A percentile compares a stretch with the other conserved stretches of the same genome.
Evolutionary conservation across 2,113 vertebrate genomes (phyloP).

Genomic region (Misgurnus mizolepis): DNA sequence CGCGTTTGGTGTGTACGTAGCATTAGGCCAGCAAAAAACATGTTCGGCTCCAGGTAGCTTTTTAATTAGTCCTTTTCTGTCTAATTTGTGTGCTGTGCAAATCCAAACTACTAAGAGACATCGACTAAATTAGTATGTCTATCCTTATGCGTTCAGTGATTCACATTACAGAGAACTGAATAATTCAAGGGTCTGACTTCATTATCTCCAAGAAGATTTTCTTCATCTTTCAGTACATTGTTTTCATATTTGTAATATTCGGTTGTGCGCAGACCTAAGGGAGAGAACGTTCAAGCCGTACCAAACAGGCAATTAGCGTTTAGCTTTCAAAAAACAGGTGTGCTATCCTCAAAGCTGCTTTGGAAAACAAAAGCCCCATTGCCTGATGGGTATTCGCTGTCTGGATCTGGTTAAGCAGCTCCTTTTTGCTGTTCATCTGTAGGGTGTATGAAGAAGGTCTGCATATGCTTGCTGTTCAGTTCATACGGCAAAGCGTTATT

Average conservation of each 20-base stretch:
- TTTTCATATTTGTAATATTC: not conserved
- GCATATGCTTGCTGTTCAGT: not conserved
- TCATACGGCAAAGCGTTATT: not conserved
- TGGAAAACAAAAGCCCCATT: not conserved
- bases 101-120: not conserved
- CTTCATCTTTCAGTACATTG: not conserved
- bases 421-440: not conserved
- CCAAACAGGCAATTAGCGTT: slow-evolving; percentile 4
- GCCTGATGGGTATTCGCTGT: slow-evolving; percentile 6
- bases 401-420: not conserved
- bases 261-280: not conserved
- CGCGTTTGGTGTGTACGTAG: too few relatives aligned
- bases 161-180: slow-evolving; percentile 1
- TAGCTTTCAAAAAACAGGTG: slow-evolving; percentile 17
- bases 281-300: not conserved
- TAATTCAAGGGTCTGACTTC: not conserved
- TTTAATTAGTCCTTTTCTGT: not conserved
- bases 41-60: too few relatives aligned
- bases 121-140: not conserved
- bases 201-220: not conserved
- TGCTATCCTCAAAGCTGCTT: slow-evolving; percentile 15
- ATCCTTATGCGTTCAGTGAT: not conserved
- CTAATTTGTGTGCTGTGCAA: not conserved
- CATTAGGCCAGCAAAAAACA: too few relatives aligned
- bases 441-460: slow-evolving; percentile 8